Evolutionary conservation across 2,113 vertebrate species (phyloP).

Genomic region (Calidris pugnax): DNA sequence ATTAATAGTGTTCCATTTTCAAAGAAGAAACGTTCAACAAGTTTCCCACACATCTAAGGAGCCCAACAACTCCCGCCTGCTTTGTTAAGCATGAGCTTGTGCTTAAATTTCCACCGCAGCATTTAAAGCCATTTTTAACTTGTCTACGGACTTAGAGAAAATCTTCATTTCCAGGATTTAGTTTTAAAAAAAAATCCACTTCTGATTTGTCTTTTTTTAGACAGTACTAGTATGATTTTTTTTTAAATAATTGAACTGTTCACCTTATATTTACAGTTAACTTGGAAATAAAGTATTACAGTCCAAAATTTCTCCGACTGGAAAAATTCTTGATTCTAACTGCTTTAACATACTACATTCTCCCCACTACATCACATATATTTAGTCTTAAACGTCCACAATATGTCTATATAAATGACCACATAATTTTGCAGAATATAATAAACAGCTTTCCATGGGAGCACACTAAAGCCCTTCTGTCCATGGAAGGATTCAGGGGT

Average conservation of each 20-base stretch:
- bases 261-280: slow-evolving; percentile 25
- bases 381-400: not conserved
- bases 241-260: not conserved
- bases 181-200: not conserved
- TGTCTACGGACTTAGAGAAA: not conserved
- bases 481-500: not conserved
- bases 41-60: slow-evolving; percentile 75
- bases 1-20: slow-evolving; percentile 88
- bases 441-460: not conserved
- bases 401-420: not conserved
- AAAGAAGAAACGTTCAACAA: slow-evolving; percentile 82
- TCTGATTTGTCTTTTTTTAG: not conserved
- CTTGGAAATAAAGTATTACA: slow-evolving; percentile 1
- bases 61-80: slow-evolving; percentile 58
- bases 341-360: not conserved
- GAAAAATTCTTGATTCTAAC: not conserved
- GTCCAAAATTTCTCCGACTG: not conserved
- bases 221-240: not conserved
- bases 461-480: not conserved
- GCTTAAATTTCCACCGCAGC: slow-evolving; percentile 9
- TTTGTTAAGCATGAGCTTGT: slow-evolving; percentile 49
- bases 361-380: not conserved
- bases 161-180: not conserved
- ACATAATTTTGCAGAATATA: not conserved
- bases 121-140: slow-evolving; percentile 7